Conservation (phyloP, 1,140 invertebrate species). For the Drosophila virilis region DNA sequence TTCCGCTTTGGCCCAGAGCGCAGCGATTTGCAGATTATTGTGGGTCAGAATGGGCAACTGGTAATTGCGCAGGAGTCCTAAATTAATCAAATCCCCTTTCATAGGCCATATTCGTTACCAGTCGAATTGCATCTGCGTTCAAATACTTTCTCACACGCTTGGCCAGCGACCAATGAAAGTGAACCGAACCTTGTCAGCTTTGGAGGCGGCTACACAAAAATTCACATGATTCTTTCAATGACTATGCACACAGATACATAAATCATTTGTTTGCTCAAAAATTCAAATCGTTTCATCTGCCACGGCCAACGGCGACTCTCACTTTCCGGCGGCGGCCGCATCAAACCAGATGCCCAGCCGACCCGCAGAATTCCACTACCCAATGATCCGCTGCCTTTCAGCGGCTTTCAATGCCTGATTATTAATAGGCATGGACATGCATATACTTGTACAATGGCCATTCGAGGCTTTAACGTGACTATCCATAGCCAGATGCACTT, state of each 20-base stretch:
- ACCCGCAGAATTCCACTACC: constrained; percentile 70
- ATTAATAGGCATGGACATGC: constrained; percentile 48
- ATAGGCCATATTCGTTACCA: not conserved
- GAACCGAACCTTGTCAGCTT: constrained; percentile 48
- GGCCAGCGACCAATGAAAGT: constrained; percentile 52
- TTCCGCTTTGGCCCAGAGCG: constrained; percentile 67
- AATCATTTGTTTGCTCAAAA: constrained; percentile 61
- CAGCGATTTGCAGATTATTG: constrained; percentile 67
- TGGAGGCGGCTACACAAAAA: constrained; percentile 49
- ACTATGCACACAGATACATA: constrained; percentile 44
- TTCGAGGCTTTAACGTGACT: not conserved
- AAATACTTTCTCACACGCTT: constrained; percentile 63
- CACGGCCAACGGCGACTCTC: constrained; percentile 47
- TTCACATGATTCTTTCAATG: constrained; percentile 68
- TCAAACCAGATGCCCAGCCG: constrained; percentile 18
- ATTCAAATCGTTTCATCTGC: constrained; percentile 65
- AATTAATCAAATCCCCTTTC: constrained; percentile 33
- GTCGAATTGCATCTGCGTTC: constrained; percentile 16
- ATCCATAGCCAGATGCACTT: not conserved
- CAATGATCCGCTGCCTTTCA: constrained; percentile 37
- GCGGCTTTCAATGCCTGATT: constrained; percentile 39
- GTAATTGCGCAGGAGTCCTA: constrained; percentile 57
- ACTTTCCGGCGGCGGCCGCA: constrained; percentile 51
- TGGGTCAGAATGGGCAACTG: constrained; percentile 65
- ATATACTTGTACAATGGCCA: constrained; percentile 11